Conservation (phyloP, 2,113 vertebrate genomes). For the Odobenus rosmarus region DNA sequence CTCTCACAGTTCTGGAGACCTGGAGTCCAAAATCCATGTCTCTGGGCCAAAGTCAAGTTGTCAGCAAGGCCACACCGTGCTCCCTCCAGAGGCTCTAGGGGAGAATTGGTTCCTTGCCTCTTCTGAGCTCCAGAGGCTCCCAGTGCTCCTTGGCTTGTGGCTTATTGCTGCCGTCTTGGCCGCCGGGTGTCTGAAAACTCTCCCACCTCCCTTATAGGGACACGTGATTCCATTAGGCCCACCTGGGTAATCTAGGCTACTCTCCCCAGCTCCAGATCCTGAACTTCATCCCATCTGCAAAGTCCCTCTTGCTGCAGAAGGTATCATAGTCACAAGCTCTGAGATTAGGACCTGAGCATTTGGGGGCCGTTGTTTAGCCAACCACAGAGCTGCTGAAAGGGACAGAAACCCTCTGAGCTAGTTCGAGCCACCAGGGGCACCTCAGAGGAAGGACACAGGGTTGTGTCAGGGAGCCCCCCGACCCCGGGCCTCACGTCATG, state of each 20-base stretch:
- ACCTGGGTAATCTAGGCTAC: not conserved
- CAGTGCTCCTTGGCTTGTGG: accelerated
- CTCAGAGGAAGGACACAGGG: accelerated
- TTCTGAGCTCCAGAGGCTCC: not conserved
- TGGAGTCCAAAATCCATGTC: not conserved
- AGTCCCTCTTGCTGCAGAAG: not conserved
- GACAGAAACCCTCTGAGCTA: not conserved
- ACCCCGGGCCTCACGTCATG: accelerated
- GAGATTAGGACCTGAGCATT: not conserved
- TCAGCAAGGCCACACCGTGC: accelerated
- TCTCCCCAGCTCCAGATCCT: not conserved
- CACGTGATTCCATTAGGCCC: accelerated
- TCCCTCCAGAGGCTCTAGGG: not conserved
- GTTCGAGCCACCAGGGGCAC: not conserved
- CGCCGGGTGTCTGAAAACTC: not conserved
- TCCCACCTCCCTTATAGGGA: not conserved
- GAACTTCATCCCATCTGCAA: too few relatives aligned
- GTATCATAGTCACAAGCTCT: not conserved
- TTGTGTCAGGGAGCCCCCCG: not conserved
- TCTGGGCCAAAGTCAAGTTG: accelerated
- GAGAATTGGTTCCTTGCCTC: not conserved
- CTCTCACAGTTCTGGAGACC: not conserved
- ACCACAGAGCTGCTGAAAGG: not conserved
- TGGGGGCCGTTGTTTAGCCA: not conserved
- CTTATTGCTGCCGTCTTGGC: not conserved